These are phyloP conservation scores for Alfaro cultratus DNA, from an alignment of 2,797 vertebrate species.

Conservation along the genomic window DNA sequence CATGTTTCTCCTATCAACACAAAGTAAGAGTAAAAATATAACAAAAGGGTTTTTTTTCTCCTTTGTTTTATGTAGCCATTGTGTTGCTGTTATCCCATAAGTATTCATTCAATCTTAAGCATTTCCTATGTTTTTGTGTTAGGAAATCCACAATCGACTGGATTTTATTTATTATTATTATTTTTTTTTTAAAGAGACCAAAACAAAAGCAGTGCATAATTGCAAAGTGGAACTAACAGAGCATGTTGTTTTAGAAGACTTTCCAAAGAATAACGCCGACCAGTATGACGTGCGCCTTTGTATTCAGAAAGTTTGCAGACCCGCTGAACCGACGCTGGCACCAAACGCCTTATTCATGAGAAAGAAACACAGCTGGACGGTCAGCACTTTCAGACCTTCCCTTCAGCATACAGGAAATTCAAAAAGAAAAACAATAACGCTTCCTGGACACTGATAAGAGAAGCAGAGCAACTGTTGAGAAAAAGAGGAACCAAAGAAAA, in stretches of 20 bases:
- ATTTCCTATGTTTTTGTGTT: background rate
- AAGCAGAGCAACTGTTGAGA: background rate
- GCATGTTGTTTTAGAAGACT: background rate
- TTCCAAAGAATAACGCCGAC: background rate
- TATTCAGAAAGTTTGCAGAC: background rate
- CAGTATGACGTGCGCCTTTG: background rate
- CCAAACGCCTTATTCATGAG: background rate
- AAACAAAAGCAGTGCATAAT: background rate
- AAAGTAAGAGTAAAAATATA: background rate
- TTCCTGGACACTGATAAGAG: background rate
- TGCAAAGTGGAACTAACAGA: background rate
- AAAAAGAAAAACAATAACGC: background rate
- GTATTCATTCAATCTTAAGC: background rate
- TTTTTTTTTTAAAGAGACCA: background rate
- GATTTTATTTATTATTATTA: background rate
- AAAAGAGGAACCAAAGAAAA: conserved; percentile 24
- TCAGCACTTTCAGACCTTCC: background rate
- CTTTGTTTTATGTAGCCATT: background rate
- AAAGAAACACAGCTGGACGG: background rate
- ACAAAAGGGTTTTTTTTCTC: background rate
- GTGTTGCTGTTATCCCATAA: background rate
- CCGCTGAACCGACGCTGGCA: background rate
- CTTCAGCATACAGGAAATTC: background rate
- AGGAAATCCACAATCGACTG: background rate
- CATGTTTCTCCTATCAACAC: background rate